A percentile compares a stretch with the other conserved stretches of the same genome.
These are phyloP conservation scores for Lordiphosa andalusiaca DNA, from an alignment of 2,888 invertebrate genomes.

Conservation along the genomic window DNA sequence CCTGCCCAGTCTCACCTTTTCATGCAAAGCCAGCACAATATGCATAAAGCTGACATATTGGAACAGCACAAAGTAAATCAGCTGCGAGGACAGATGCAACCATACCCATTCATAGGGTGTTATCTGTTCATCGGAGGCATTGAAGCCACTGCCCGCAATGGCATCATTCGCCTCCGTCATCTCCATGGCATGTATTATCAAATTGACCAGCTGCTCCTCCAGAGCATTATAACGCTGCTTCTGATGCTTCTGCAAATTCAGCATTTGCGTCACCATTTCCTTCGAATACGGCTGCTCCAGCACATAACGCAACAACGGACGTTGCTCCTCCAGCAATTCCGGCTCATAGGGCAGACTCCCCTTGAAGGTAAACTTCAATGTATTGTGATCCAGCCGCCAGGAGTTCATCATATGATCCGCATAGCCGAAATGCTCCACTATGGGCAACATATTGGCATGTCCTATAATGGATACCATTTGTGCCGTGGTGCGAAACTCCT, in stretches of 20 bases:
- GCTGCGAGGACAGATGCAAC: conserved; percentile 95
- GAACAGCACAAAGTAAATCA: conserved; percentile 96
- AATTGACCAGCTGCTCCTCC: conserved; percentile 95
- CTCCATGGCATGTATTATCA: conserved; percentile 95
- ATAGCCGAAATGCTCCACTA: conserved; percentile 95
- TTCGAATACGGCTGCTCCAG: conserved; percentile 96
- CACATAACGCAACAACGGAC: conserved; percentile 91
- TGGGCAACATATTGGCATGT: conserved; percentile 93
- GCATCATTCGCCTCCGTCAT: conserved; percentile 87
- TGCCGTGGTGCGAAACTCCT: conserved; percentile 95
- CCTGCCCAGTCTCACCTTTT: conserved; percentile 82
- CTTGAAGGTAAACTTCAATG: conserved; percentile 84
- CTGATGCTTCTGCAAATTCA: conserved; percentile 95
- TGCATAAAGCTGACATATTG: conserved; percentile 96
- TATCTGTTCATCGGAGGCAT: conserved; percentile 80
- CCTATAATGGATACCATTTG: conserved; percentile 98
- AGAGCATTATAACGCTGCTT: conserved; percentile 93
- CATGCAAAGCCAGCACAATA: conserved; percentile 93
- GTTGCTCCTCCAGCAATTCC: conserved; percentile 93
- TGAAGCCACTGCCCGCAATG: conserved; percentile 79
- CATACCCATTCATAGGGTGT: conserved; percentile 87
- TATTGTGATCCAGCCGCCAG: conserved; percentile 94
- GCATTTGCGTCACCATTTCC: conserved; percentile 97
- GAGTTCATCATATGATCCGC: conserved; percentile 94
- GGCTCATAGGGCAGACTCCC: conserved; percentile 93